Conservation (phyloP, 2,888 invertebrate genomes). For the Ashinkailepas kermadecensis region DNA sequence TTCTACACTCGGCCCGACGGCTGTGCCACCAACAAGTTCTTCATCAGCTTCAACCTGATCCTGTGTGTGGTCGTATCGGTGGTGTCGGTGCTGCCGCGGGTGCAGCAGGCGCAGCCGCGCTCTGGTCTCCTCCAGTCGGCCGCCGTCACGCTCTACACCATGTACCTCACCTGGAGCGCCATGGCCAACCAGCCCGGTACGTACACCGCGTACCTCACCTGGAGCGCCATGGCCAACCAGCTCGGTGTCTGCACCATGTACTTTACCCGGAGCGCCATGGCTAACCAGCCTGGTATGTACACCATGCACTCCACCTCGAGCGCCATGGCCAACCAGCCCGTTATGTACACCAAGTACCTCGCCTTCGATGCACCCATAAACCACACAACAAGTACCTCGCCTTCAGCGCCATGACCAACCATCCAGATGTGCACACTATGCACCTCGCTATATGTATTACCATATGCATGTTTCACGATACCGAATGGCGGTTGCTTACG, state of each 20-base stretch:
- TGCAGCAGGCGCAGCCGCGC: constrained; percentile 83
- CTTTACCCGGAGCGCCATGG: no score
- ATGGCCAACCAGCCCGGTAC: constrained; percentile 73
- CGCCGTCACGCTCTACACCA: constrained; percentile 66
- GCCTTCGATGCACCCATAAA: no score
- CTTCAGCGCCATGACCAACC: no score
- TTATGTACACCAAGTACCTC: background rate
- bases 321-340: no score
- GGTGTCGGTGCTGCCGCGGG: constrained; percentile 78
- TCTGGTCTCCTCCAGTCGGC: constrained; percentile 63
- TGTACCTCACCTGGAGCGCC: constrained; percentile 97
- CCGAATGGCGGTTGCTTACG: no score
- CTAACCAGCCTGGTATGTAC: no score
- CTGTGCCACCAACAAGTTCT: constrained; percentile 89
- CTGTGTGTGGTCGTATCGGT: constrained; percentile 74
- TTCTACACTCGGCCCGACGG: constrained; percentile 73
- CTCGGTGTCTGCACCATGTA: background rate
- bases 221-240: no score
- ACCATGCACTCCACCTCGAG: background rate
- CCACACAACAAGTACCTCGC: no score
- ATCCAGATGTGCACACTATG: background rate
- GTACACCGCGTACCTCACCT: background rate
- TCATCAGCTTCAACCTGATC: constrained; percentile 91
- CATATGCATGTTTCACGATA: no score
- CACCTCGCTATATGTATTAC: no score